phyloP scores from a whole-genome alignment of 2,113 vertebrate species.

The Calidris pugnax region DNA sequence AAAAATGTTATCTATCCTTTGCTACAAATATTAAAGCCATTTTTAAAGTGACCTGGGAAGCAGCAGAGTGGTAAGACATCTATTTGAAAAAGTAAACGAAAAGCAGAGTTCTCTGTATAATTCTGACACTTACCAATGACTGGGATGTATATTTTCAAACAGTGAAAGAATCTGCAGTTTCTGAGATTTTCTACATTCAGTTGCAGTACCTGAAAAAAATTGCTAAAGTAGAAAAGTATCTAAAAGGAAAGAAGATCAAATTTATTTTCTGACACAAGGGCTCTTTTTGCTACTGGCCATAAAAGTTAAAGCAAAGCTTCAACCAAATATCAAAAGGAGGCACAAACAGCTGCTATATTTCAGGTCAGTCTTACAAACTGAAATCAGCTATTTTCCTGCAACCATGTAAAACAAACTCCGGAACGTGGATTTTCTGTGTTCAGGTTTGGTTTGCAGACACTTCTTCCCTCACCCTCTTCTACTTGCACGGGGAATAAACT shows the following conservation, averaged over 20 bases:
- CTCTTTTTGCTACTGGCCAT: conserved; percentile 12
- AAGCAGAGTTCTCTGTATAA: conserved; percentile 37
- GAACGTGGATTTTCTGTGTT: conserved; percentile 45
- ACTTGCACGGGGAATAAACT: neutral
- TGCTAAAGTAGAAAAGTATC: conserved; percentile 3
- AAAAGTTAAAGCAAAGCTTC: conserved; percentile 47
- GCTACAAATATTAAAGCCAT: conserved; percentile 54
- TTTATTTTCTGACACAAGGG: conserved; percentile 54
- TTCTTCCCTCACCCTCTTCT: neutral
- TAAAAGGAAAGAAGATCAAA: conserved; percentile 39
- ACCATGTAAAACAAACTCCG: conserved; percentile 35
- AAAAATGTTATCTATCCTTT: conserved; percentile 6
- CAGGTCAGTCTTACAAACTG: neutral
- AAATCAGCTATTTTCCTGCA: conserved; percentile 12
- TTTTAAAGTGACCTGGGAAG: conserved; percentile 50
- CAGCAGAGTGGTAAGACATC: neutral
- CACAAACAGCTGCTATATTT: neutral
- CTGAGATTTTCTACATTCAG: conserved; percentile 14
- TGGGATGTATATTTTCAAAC: conserved; percentile 36
- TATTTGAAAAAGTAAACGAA: conserved; percentile 54
- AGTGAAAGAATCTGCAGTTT: conserved; percentile 31
- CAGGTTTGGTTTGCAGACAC: conserved; percentile 42
- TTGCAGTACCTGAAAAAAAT: neutral
- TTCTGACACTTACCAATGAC: conserved; percentile 31
- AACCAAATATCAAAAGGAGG: conserved; percentile 17